These are phyloP conservation scores for Dicycla oo DNA, from an alignment of 2,888 invertebrate species.

Conservation along the genomic window DNA sequence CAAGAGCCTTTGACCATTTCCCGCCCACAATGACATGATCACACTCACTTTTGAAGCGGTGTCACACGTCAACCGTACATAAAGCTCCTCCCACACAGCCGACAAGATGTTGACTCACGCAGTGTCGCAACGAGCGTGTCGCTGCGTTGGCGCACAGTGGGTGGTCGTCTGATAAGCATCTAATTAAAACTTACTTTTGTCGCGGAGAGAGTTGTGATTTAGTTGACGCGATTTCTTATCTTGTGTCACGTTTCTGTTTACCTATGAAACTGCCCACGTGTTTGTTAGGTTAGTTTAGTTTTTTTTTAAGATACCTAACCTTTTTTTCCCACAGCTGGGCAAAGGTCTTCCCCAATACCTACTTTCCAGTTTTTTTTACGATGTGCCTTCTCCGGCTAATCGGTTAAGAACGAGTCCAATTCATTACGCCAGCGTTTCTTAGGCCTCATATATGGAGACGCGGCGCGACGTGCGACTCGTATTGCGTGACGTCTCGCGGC, in stretches of 20 bases:
- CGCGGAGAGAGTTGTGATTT: constrained; percentile 55
- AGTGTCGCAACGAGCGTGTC: constrained; percentile 81
- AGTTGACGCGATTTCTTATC: constrained; percentile 34
- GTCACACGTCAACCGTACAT: constrained; percentile 57
- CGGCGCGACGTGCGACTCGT: no score
- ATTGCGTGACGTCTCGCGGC: no score
- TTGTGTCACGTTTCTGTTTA: background rate
- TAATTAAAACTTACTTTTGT: constrained; percentile 82
- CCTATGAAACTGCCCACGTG: background rate
- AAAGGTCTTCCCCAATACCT: no score
- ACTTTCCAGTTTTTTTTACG: no score
- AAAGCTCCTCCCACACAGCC: constrained; percentile 69
- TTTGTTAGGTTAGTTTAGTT: background rate
- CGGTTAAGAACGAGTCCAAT: no score
- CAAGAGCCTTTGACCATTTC: constrained; percentile 44
- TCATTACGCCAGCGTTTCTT: no score
- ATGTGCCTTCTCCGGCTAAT: no score
- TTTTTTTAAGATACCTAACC: no score
- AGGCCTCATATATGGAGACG: no score
- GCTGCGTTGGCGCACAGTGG: constrained; percentile 79
- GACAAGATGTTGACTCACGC: constrained; percentile 75
- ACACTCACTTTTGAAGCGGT: constrained; percentile 53
- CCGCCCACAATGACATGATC: constrained; percentile 56
- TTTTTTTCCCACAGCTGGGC: no score
- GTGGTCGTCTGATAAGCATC: constrained; percentile 85